Evolutionary conservation across 1,140 invertebrate genomes (phyloP).

Genomic region (Drosophila santomea): DNA sequence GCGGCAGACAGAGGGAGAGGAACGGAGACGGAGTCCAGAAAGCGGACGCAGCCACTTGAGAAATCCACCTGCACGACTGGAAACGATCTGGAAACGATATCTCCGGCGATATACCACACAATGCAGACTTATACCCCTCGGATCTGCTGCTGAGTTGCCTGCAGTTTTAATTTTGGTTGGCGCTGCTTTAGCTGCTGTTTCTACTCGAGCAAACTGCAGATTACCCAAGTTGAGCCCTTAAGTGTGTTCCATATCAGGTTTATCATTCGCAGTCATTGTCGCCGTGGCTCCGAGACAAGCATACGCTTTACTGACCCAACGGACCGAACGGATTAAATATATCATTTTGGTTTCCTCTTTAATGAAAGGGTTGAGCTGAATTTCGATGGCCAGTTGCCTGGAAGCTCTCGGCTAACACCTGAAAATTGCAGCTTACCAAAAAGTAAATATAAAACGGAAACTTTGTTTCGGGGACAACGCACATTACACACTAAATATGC

Average conservation of each 20-base stretch:
- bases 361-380: constrained; percentile 74
- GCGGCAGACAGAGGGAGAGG: background rate
- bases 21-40: constrained; percentile 29
- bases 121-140: constrained; percentile 5
- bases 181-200: constrained; percentile 61
- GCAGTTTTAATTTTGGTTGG: constrained; percentile 63
- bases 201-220: constrained; percentile 78
- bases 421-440: constrained; percentile 67
- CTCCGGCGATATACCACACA: constrained; percentile 35
- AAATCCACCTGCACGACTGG: constrained; percentile 76
- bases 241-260: constrained; percentile 82
- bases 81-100: constrained; percentile 66
- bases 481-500: constrained; percentile 54
- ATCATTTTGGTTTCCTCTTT: constrained; percentile 73
- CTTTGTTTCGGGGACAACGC: constrained; percentile 34
- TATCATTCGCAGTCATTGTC: constrained; percentile 65
- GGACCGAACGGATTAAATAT: constrained; percentile 79
- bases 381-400: constrained; percentile 32
- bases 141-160: background rate
- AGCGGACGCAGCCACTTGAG: constrained; percentile 81
- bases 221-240: constrained; percentile 81
- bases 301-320: constrained; percentile 65
- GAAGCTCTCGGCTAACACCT: constrained; percentile 64
- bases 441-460: constrained; percentile 57
- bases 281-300: constrained; percentile 55